Base-by-base conservation (phyloP, 2,113 vertebrate species). In the Galbula dea region DNA sequence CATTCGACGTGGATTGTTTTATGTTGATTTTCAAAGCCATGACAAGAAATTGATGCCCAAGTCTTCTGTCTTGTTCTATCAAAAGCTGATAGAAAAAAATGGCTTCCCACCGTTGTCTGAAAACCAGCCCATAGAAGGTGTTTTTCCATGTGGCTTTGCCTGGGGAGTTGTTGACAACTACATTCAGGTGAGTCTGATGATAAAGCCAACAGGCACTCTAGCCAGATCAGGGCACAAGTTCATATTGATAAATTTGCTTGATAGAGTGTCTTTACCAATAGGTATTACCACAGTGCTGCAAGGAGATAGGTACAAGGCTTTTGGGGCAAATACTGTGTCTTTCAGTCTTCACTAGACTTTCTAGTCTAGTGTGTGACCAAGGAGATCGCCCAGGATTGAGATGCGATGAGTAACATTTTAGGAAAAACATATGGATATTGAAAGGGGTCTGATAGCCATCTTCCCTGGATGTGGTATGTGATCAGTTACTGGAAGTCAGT, bases 161-260 rank as follows among this genome's bases (percentile, higher is more conserved):
- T 99, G 99, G 99, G 99, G 99, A 34, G 91, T 99, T 67, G 98
- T 98, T 54, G 98, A 99, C 96, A 98, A 98, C 97, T 98, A 98
- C 86, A 98, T 99, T 96, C 98, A 99, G 98, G 99, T 99, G 97
- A 97, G 97, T 97, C 83, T 92, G 83, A 58, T 59, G 73, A 75
- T 83, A 93, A 94, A 79, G 55, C 26, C 0, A 4, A 27, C 73
- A 84, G 86, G 69, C 57, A 90, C 66, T 82, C 32, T 66, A 80
- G 71, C 79, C 89, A 91, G 46, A 86, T 91, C 90, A 46, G 54
- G 45, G 82, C 30, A 29, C 75, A 73, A 82, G 85, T 84, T 84
- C 86, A 69, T 58, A 24, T n/a, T 89, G 94, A 82, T 86, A 49
- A 76, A 58, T 39, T 59, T 94, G 85, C 83, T 94, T 59, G 37